Evolutionary conservation across 2,888 invertebrate genomes (phyloP), one percentile per base, ranked within the genome.

Genomic region (Congeria kusceri): DNA sequence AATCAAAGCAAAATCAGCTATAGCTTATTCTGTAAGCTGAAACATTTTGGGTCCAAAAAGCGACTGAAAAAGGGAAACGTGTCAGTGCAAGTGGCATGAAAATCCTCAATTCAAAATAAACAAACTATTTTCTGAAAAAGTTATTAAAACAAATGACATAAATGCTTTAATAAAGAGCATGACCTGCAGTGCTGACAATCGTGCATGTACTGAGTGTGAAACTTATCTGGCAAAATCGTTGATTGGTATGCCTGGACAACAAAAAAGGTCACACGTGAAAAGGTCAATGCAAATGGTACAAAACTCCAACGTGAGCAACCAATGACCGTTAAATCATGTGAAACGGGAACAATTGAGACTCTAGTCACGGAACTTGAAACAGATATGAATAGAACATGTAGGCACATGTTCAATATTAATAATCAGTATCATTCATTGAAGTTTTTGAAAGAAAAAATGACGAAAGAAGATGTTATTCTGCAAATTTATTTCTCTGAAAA

Each of bases 401-500:
- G 58, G 15, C 58, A 58, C 15, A 58, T 58, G 3, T 58, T 58
- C 23, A 58, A 74, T 23, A 74, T 66, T 23, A 67, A 13, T 20
- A 18, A 59, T 23, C 74, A 74, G 28, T 67, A 62, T 32, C 32
- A 46, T n/a, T 5, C n/a, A 18, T 18, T 61, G 0, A 61, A 44
- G n/a, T 23, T 32, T 27, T 28, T 67, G 2, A 53, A 46, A 62
- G 18, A 53, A 0, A 63, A 56, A 1, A 18, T 67, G 28, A 28
- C 25, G 13, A 39, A 47, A 11, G 44, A 66, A n/a, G 53, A 53
- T 11, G 18, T 59, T 23, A 61, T 74, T 4, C 44, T 62, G 23
- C 73, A 74, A 20, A 56, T 74, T 18, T 66, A 74, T 39, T 74
- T 74, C 39, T 58, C 66, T 7, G 66, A 67, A 44, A 74, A 74